Evolutionary conservation across 2,888 invertebrate species (phyloP).

Genomic region (Ophion costatus): DNA sequence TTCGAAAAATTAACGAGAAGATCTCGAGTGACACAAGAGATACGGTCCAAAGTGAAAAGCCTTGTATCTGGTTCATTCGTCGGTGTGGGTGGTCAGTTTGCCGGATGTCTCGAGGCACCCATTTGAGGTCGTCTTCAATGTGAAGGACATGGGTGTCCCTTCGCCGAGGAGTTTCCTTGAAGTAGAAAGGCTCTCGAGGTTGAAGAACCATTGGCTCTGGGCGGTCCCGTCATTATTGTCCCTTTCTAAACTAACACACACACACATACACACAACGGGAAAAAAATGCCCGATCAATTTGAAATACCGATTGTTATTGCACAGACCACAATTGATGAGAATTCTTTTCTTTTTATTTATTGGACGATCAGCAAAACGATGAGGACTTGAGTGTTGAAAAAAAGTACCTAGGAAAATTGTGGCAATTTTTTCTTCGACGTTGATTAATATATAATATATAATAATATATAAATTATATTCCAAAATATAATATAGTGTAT

Average conservation of each 20-base stretch:
- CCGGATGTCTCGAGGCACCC: constrained; percentile 51
- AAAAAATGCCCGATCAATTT: neutral
- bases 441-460: too few relatives aligned
- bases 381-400: neutral
- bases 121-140: constrained; percentile 34
- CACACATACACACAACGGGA: neutral
- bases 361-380: neutral
- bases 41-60: constrained; percentile 36
- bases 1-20: constrained; percentile 27
- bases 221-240: constrained; percentile 23
- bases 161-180: constrained; percentile 30
- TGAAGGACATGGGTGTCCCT: constrained; percentile 14
- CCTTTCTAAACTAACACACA: constrained; percentile 10
- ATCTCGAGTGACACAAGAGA: constrained; percentile 14
- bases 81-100: constrained; percentile 53
- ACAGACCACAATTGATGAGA: neutral
- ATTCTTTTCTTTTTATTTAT: neutral
- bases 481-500: too few relatives aligned
- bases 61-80: constrained; percentile 40
- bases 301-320: neutral
- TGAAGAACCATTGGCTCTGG: constrained; percentile 36
- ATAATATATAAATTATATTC: too few relatives aligned
- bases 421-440: neutral
- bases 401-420: neutral
- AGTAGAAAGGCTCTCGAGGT: constrained; percentile 36